Percentiles rank a stretch among this genome's conserved stretches.
These are phyloP conservation scores for Peucedramus taeniatus DNA, from an alignment of 2,113 vertebrate species.

Conservation along the genomic window DNA sequence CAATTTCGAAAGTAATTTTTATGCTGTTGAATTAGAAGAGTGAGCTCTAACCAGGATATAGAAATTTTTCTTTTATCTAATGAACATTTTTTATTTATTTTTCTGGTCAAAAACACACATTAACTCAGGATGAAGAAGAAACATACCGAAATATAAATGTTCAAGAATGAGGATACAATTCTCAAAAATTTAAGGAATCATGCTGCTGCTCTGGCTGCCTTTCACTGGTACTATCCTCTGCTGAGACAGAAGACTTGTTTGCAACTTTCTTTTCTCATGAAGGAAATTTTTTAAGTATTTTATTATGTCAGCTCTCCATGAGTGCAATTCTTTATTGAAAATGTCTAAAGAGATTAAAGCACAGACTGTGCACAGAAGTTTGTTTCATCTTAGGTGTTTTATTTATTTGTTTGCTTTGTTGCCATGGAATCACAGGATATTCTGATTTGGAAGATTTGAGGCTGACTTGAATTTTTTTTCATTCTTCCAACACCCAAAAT, in stretches of 20 bases:
- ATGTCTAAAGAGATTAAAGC: background rate
- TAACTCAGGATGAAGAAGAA: background rate
- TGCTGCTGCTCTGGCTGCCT: background rate
- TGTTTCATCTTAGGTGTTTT: background rate
- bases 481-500: background rate
- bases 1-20: background rate
- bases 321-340: background rate
- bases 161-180: background rate
- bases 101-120: background rate
- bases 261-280: background rate
- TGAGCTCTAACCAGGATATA: background rate
- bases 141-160: background rate
- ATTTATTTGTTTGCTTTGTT: background rate
- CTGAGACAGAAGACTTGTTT: background rate
- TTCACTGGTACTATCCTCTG: background rate
- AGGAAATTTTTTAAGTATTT: background rate
- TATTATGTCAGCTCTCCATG: background rate
- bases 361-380: rapidly evolving
- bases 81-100: background rate
- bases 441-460: background rate
- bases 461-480: background rate
- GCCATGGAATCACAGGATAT: background rate
- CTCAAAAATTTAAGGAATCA: background rate
- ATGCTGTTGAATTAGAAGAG: background rate
- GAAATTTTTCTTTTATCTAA: background rate